Evolutionary conservation across 1,140 invertebrate genomes (phyloP), one percentile per base, ranked within the genome.

Genomic region (Trachelipus rathkii): DNA sequence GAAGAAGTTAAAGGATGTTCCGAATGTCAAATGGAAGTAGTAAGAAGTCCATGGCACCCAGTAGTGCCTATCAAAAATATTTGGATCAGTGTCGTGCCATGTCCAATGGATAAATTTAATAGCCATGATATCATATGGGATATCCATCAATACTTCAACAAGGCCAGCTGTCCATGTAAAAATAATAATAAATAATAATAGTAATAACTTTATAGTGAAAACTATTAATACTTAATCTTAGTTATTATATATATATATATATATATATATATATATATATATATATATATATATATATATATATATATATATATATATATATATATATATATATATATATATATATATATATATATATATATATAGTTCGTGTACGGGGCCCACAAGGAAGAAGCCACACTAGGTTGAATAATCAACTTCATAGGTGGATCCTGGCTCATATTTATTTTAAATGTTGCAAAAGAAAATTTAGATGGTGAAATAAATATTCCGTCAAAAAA

Each of bases 31-130:
- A 84, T 93, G 92, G 86, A 93, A 94, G 83, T 92, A 93, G 84
- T 92, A 93, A 0, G 91, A 93, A 81, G 90, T 93, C 86, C 87
- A 89, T 0, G 88, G 88, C 0, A 93, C 92, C 89, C 89, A 91
- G 84, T 93, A 93, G 84, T 91, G 90, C 43, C 92, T 87, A 82
- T 94, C 92, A 71, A 82, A 88, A 77, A 94, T 90, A 83, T 93
- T 93, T 2, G 92, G 91, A 84, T 93, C 92, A 0, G 92, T 93
- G 83, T 93, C 92, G 83, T 94, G 92, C 92, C 92, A 93, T 0
- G 90, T 92, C 92, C 92, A 94, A 85, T 92, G 92, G 0, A 93
- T 83, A 82, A 92, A 90, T 83, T 93, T 92, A 0, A 94, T 90
- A 0, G 90, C 88, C 74, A 92, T 89, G 45, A 94, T 92, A 82